Evolutionary conservation across 2,888 invertebrate species (phyloP), one percentile per base, ranked within the genome.

Genomic region (Malthinus seriepunctatus): DNA sequence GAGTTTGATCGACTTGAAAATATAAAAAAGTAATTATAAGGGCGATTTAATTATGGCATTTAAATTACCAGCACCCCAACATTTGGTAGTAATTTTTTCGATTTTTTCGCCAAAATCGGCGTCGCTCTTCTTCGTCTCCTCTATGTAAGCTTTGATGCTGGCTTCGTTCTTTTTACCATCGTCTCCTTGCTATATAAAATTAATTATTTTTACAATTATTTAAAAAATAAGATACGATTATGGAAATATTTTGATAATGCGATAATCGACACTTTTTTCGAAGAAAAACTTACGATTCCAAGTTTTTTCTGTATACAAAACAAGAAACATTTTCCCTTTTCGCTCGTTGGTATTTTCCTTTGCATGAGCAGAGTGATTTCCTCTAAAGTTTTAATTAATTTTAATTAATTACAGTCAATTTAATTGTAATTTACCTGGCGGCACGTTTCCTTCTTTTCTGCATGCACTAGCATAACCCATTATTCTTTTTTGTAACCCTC

Each of bases 91-190:
- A 33, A 63, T 44, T 11, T 51, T 44, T 9, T 50, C 53, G 12
- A 65, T 9, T 60, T 65, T 67, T 3, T 42, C 53, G 38, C 59
- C 52, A 9, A 63, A 11, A 33, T 59, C 63, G 4, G 48, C 47
- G 56, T 65, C 63, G 8, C 59, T 15, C 7, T 51, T 55, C 35
- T 58, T 61, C 8, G 62, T 5, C 0, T 56, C 15, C 11, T 58
- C 63, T 2, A 65, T 34, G 10, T 50, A 51, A 1, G 33, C 51
- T 23, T 60, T 32, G 48, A 63, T 62, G 11, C 58, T 54, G 32
- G 42, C 39, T 37, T 50, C 5, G 37, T 63, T 50, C 5, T 60
- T 15, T 31, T 45, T 58, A 10, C 66, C 66, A 56, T 61, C 60
- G 8, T 53, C 57, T 32, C 57, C 45, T 65, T 63, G 63, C 66